Evolutionary conservation across 1,140 invertebrate species (phyloP), one percentile per base, ranked within the genome.

Genomic region (Drosophila paulistorum): DNA sequence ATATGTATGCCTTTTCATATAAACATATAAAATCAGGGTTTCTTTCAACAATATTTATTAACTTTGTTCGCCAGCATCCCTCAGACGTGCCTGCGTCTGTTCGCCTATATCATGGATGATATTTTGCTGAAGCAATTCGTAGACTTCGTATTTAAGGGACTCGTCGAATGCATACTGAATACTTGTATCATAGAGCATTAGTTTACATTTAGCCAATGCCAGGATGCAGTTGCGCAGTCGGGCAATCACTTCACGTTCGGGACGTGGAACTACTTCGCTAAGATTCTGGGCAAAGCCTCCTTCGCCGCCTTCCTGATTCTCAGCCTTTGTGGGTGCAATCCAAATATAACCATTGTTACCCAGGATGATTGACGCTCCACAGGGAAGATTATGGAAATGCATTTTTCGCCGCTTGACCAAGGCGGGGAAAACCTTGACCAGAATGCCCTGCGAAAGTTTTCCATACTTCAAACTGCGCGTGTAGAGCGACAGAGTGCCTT

Each of bases 281-380:
- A 97, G 92, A 93, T 97, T 96, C 82, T 97, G 95, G 2, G 95
- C 94, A 87, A 97, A 97, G 13, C 97, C 96, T 61, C 96, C 96
- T 45, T 95, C 95, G 37, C 95, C 95, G 37, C 95, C 95, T 30
- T 95, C 94, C 75, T 95, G 95, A 10, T 95, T 94, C 7, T 94
- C 93, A 14, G 92, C 93, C 42, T 92, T 90, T 59, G 94, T 95
- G 13, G 97, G 96, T 65, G 95, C 96, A 58, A 99, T 96, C 98
- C 98, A 99, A 62, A 99, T 96, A 79, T 96, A 99, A 0, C 99
- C 99, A 93, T 99, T 99, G 80, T 98, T 98, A 7, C 98, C 98
- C 7, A 99, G 94, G 66, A 99, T 99, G 7, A 99, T 93, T 74
- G 96, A 97, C 0, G 96, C 96, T 0, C 98, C 98, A 92, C 96